A percentile compares a stretch with the other conserved stretches of the same genome.
phyloP scores from a whole-genome alignment of 2,797 vertebrate genomes.

The Semaprochilodus insignis region DNA sequence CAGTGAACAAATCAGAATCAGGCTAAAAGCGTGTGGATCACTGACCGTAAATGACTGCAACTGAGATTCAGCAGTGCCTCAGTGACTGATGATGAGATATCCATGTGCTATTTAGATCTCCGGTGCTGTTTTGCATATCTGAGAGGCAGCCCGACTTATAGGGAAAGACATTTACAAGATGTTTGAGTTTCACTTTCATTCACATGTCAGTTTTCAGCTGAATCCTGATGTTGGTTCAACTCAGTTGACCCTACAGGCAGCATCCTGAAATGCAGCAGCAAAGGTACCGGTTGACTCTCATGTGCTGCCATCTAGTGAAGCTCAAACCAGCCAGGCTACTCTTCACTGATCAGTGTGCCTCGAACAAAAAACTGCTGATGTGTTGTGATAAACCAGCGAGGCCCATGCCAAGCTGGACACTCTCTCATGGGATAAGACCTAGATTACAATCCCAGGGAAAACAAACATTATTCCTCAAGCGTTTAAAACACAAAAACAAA shows the following conservation, averaged over 20 bases:
- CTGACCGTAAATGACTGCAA: not conserved
- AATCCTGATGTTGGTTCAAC: no score
- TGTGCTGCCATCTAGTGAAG: conserved; percentile 82
- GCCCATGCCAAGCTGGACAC: not conserved
- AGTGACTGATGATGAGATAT: no score
- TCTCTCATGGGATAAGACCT: conserved; percentile 42
- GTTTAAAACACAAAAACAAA: conserved; percentile 62
- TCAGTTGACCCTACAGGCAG: not conserved
- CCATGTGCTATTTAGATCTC: not conserved
- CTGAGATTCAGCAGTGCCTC: not conserved
- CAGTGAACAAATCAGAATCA: conserved; percentile 21
- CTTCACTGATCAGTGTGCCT: not conserved
- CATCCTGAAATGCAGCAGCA: not conserved
- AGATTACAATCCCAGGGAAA: conserved; percentile 33
- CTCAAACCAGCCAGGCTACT: conserved; percentile 29
- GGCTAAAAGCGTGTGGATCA: not conserved
- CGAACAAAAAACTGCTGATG: not conserved
- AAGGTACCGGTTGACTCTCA: conserved; percentile 48
- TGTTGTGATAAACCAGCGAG: not conserved
- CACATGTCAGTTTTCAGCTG: not conserved
- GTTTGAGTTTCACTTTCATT: not conserved
- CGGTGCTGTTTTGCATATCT: not conserved
- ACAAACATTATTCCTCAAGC: conserved; percentile 47
- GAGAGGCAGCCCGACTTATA: not conserved
- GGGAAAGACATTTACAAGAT: not conserved